Conservation (phyloP, 1,140 invertebrate genomes). For the Drosophila bocki region DNA sequence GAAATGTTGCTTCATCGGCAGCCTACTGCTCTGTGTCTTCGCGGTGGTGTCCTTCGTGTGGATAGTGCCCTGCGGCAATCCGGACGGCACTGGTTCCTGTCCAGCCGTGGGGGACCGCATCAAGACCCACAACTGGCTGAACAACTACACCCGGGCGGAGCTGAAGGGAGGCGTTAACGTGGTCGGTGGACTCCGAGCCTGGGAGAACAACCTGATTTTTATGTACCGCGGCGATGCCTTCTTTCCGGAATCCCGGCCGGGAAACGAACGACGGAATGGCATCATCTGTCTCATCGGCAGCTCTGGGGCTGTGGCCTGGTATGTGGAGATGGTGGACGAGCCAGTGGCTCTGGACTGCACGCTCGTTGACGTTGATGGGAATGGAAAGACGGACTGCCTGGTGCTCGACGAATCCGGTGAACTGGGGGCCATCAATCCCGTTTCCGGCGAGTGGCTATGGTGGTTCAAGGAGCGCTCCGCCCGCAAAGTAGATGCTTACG, state of each 20-base stretch:
- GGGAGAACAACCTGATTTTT: slow-evolving; percentile 89
- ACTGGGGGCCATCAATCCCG: slow-evolving; percentile 89
- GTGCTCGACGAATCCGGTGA: slow-evolving; percentile 89
- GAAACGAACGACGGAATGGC: slow-evolving; percentile 86
- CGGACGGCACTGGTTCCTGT: slow-evolving; percentile 86
- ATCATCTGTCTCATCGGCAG: slow-evolving; percentile 88
- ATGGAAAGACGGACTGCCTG: slow-evolving; percentile 90
- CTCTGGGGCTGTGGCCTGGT: slow-evolving; percentile 89
- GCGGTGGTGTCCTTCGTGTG: slow-evolving; percentile 91
- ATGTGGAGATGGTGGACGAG: slow-evolving; percentile 87
- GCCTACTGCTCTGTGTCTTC: slow-evolving; percentile 89
- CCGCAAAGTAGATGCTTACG: slow-evolving; percentile 86
- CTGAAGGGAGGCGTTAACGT: slow-evolving; percentile 90
- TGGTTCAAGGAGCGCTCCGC: slow-evolving; percentile 86
- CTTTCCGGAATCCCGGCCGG: slow-evolving; percentile 86
- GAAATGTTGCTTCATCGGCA: slow-evolving; percentile 88
- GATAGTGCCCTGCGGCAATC: slow-evolving; percentile 89
- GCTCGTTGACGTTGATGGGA: slow-evolving; percentile 89
- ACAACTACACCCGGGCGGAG: slow-evolving; percentile 90
- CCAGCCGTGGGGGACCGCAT: slow-evolving; percentile 85
- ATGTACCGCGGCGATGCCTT: slow-evolving; percentile 89
- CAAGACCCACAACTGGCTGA: slow-evolving; percentile 89
- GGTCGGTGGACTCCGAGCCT: slow-evolving; percentile 87
- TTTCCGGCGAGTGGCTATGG: slow-evolving; percentile 88
- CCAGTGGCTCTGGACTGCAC: slow-evolving; percentile 90